Percentiles rank a stretch among this genome's conserved stretches.
phyloP scores from a whole-genome alignment of 2,888 invertebrate genomes.

The Cheiracanthium punctorium region DNA sequence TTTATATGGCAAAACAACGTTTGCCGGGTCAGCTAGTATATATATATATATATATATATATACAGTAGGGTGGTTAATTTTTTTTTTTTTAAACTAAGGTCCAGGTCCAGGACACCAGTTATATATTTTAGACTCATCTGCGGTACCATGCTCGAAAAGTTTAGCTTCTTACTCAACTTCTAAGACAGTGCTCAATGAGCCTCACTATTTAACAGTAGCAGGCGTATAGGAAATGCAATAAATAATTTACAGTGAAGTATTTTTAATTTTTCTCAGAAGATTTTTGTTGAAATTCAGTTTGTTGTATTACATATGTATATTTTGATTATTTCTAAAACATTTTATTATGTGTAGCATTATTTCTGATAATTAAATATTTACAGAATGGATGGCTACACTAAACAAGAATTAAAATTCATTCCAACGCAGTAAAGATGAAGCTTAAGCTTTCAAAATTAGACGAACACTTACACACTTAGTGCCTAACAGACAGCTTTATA shows the following conservation, averaged over 20 bases:
- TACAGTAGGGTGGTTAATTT: too few relatives aligned
- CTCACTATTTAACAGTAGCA: background rate
- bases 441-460: too few relatives aligned
- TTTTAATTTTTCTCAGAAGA: background rate
- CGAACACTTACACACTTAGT: too few relatives aligned
- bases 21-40: too few relatives aligned
- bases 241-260: background rate
- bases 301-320: background rate
- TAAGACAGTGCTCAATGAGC: background rate
- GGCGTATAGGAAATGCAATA: background rate
- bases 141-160: background rate
- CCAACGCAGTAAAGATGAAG: background rate
- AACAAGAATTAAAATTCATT: background rate
- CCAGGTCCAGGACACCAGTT: too few relatives aligned
- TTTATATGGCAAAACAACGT: too few relatives aligned
- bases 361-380: conserved; percentile 12
- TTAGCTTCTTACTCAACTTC: background rate
- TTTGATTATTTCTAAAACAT: background rate
- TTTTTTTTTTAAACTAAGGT: too few relatives aligned
- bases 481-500: too few relatives aligned
- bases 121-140: background rate
- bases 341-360: background rate
- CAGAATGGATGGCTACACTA: background rate
- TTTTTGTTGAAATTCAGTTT: background rate
- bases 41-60: too few relatives aligned